These are phyloP conservation scores for Campoplex nolae DNA, from an alignment of 2,888 invertebrate genomes.

Conservation along the genomic window DNA sequence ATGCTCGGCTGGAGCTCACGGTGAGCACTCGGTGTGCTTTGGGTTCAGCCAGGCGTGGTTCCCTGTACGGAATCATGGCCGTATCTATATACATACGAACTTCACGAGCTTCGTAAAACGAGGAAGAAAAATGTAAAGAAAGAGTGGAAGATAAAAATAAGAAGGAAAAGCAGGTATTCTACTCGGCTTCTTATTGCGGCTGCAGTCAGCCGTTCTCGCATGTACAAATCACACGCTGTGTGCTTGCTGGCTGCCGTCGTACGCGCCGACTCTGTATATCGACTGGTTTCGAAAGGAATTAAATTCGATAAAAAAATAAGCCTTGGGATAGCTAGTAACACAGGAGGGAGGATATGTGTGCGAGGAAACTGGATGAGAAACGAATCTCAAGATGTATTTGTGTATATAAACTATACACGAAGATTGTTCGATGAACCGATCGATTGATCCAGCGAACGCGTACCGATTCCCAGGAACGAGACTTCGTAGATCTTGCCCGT, in stretches of 20 bases:
- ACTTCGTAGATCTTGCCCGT: slow-evolving; percentile 55
- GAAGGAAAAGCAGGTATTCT: slow-evolving; percentile 12
- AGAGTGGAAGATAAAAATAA: not conserved
- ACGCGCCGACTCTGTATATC: slow-evolving; percentile 46
- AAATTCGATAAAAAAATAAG: slow-evolving; percentile 42
- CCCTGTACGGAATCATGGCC: slow-evolving; percentile 73
- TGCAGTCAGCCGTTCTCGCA: slow-evolving; percentile 36
- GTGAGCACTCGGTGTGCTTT: slow-evolving; percentile 74
- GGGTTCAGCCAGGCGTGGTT: slow-evolving; percentile 81
- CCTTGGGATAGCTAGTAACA: slow-evolving; percentile 54
- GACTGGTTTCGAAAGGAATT: slow-evolving; percentile 61
- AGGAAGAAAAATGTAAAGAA: slow-evolving; percentile 23
- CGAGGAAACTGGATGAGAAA: slow-evolving; percentile 58
- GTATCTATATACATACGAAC: slow-evolving; percentile 12
- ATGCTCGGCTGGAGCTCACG: slow-evolving; percentile 74
- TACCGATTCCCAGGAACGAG: slow-evolving; percentile 50
- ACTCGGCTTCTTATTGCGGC: slow-evolving; percentile 47
- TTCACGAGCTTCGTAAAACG: slow-evolving; percentile 48
- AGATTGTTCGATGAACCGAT: slow-evolving; percentile 46
- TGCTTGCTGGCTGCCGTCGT: slow-evolving; percentile 31
- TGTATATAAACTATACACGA: slow-evolving; percentile 10
- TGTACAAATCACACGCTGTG: slow-evolving; percentile 53
- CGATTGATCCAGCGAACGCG: slow-evolving; percentile 54
- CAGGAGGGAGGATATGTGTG: slow-evolving; percentile 12
- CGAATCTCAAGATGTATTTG: slow-evolving; percentile 4